Base-by-base conservation (phyloP, 2,888 invertebrate species). In the Xestobium rufovillosum region DNA sequence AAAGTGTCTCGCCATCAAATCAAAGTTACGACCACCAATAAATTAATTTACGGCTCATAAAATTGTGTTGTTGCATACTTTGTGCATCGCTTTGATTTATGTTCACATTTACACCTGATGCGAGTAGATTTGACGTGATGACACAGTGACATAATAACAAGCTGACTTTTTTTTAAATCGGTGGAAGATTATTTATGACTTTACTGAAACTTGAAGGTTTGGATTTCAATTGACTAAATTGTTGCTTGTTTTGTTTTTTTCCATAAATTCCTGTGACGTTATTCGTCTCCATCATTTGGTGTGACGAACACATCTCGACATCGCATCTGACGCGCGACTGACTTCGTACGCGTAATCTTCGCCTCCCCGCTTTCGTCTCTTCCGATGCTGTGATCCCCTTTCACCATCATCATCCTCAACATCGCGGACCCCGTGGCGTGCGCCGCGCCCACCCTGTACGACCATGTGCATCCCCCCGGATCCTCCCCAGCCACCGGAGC, bases 401-500 rank as follows among this genome's bases (percentile, higher is more conserved):
- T 42, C 50, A 49, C 59, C 58, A 68, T 61, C 65, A 69, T 67
- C 71, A 74, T 75, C 72, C 72, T 74, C 70, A 73, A 72, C 71
- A 73, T 73, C 73, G 69, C 71, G 70, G 73, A 73, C 77, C 79
- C 80, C 79, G 81, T 80, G 80, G 81, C 80, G 76, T 80, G 80
- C 78, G 80, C 80, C 77, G 68, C 68, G 54, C 67, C 67, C 56
- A 80, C 82, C 76, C 80, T 83, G 78, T 82, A 82, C 80, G 82
- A 83, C 78, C 80, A 81, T 71, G 78, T 79, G 73, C 77, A 65
- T 52, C 76, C 76, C 61, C 75, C 73, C 71, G 76, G 75, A 70
- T 73, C 73, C 68, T 76, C 76, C 70, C 76, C 80, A 80, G 80
- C 80, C 77, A 79, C 80, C 78, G 79, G 79, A 75, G 77, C 80